Conservation (phyloP, 2,797 vertebrate species). For the Esox masquinongy region DNA sequence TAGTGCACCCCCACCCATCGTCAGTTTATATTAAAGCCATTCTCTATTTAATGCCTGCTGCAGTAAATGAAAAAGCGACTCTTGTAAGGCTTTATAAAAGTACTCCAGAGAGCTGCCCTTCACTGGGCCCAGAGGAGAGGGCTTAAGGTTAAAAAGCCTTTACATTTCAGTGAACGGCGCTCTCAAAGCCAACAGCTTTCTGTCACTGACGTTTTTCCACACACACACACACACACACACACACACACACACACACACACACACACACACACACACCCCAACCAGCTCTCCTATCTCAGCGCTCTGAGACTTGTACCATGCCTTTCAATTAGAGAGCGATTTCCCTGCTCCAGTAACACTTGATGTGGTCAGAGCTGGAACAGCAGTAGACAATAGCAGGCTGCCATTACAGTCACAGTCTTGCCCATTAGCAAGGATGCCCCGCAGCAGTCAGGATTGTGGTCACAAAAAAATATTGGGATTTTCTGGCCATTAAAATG, state of each 20-base stretch:
- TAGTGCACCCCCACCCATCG: neutral
- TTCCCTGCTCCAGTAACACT: neutral
- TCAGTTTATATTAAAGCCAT: conserved; percentile 58
- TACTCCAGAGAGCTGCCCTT: conserved; percentile 71
- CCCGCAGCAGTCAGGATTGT: neutral
- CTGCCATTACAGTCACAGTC: neutral
- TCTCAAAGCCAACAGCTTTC: conserved; percentile 65
- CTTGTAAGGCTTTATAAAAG: conserved; percentile 71
- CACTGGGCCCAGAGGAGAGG: conserved; percentile 69
- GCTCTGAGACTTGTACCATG: neutral
- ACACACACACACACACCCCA: neutral
- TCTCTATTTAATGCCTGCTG: conserved; percentile 55
- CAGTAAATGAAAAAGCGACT: conserved; percentile 74
- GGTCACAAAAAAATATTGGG: neutral
- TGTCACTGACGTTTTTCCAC: conserved; percentile 64
- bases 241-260: neutral
- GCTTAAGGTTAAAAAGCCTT: conserved; percentile 79
- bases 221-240: conserved; percentile 6
- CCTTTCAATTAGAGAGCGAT: neutral
- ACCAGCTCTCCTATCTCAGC: neutral
- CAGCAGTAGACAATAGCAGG: neutral
- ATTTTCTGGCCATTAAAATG: neutral
- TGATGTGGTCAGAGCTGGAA: neutral
- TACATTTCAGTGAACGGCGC: conserved; percentile 73
- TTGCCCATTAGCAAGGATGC: neutral